These are phyloP conservation scores for Riptortus pedestris DNA, from an alignment of 1,140 invertebrate species.

Conservation along the genomic window DNA sequence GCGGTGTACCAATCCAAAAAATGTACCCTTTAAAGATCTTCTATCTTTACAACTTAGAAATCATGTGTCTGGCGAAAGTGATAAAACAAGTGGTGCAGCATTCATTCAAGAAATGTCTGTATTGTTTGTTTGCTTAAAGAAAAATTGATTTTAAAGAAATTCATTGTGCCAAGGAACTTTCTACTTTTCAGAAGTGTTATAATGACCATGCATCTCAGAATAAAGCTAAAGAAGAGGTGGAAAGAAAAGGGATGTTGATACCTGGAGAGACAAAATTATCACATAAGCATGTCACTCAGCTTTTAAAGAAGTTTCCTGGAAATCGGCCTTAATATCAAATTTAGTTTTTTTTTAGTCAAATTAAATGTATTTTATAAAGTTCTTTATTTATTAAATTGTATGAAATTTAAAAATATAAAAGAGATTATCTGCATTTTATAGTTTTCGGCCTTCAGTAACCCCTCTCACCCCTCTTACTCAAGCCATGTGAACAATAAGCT, in stretches of 20 bases:
- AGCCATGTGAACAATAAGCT: too few species aligned
- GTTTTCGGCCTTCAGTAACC: too few species aligned
- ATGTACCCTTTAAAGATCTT: conserved; percentile 39
- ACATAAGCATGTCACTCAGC: conserved; percentile 25
- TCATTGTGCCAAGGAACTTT: conserved; percentile 52
- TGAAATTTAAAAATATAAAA: too few species aligned
- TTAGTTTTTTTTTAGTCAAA: too few species aligned
- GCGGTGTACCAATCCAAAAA: conserved; percentile 27
- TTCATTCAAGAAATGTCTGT: conserved; percentile 64
- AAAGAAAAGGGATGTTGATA: conserved; percentile 19
- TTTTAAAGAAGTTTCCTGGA: conserved; percentile 27
- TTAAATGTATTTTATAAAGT: too few species aligned
- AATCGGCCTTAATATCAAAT: too few species aligned
- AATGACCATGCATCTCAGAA: conserved; percentile 11
- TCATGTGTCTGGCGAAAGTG: conserved; percentile 51
- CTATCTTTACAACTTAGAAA: conserved; percentile 54
- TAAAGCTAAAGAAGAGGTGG: conserved; percentile 18
- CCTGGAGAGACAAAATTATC: conserved; percentile 24
- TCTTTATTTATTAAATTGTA: too few species aligned
- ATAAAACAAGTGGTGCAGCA: conserved; percentile 45
- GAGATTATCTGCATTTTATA: too few species aligned
- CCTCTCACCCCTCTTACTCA: too few species aligned
- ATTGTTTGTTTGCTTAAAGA: conserved; percentile 59
- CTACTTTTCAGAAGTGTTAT: conserved; percentile 50
- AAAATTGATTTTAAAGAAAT: conserved; percentile 54